phyloP scores from a whole-genome alignment of 1,140 invertebrate species.

The Tetragnatha versicolor region DNA sequence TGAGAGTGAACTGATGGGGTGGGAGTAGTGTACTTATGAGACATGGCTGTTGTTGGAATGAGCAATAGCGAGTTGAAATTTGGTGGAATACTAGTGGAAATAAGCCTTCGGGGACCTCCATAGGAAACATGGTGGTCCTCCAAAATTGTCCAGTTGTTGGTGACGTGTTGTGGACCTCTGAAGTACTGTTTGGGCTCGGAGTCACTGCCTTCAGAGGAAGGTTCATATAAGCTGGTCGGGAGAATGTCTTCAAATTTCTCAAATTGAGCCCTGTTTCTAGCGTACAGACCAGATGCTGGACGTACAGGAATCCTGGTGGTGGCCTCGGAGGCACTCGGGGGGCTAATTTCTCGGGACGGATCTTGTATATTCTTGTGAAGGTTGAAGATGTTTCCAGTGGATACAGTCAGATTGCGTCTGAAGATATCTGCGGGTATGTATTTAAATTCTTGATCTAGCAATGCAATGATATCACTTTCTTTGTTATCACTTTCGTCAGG shows the following conservation, averaged over 20 bases:
- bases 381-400: neutral
- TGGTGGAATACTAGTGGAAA: conserved; percentile 1
- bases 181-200: conserved; percentile 25
- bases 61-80: conserved; percentile 4
- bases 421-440: conserved; percentile 22
- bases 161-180: conserved; percentile 40
- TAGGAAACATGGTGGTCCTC: conserved; percentile 7
- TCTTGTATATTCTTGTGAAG: neutral
- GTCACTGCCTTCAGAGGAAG: neutral
- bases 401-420: neutral
- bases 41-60: neutral
- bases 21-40: neutral
- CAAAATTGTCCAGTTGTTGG: conserved; percentile 28
- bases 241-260: conserved; percentile 9
- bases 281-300: conserved; percentile 15
- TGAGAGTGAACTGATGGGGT: neutral
- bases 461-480: neutral
- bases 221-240: neutral
- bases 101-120: neutral
- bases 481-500: neutral
- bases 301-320: neutral
- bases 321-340: too few relatives aligned
- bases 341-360: neutral
- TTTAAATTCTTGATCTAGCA: neutral
- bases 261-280: conserved; percentile 21